These are phyloP conservation scores for Tenualosa thibaudeaui DNA, from an alignment of 2,797 vertebrate genomes.

Conservation along the genomic window DNA sequence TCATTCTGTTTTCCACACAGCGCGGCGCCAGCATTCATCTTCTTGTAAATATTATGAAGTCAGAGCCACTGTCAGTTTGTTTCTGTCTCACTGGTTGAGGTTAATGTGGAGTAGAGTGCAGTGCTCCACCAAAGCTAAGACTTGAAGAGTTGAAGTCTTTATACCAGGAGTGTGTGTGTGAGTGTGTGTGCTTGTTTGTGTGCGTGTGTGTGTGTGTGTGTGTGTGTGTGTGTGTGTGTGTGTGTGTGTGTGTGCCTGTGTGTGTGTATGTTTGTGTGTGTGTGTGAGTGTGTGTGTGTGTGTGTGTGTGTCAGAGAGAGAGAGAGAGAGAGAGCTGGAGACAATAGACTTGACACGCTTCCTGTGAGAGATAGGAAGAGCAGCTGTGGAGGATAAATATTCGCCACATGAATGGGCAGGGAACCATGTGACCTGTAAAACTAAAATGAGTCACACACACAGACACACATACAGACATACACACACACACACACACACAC, in stretches of 20 bases:
- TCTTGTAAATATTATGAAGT: conserved; percentile 29
- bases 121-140: neutral
- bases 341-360: neutral
- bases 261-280: conserved; percentile 9
- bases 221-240: neutral
- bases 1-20: conserved; percentile 20
- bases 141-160: neutral
- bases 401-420: conserved; percentile 8
- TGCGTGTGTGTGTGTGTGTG: no score
- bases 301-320: neutral
- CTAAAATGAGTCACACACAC: conserved; percentile 32
- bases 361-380: neutral
- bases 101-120: neutral
- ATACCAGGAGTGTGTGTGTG: neutral
- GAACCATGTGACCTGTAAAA: conserved; percentile 6
- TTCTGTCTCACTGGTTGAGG: neutral
- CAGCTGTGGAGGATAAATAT: neutral
- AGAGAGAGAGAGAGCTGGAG: neutral
- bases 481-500: no score
- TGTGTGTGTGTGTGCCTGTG: neutral
- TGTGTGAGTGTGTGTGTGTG: neutral
- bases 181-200: no score
- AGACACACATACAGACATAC: no score
- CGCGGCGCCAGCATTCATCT: neutral
- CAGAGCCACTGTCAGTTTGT: neutral